A percentile compares a stretch with the other conserved stretches of the same genome.
Conservation (phyloP, 2,797 vertebrate genomes). For the Selene dorsalis region DNA sequence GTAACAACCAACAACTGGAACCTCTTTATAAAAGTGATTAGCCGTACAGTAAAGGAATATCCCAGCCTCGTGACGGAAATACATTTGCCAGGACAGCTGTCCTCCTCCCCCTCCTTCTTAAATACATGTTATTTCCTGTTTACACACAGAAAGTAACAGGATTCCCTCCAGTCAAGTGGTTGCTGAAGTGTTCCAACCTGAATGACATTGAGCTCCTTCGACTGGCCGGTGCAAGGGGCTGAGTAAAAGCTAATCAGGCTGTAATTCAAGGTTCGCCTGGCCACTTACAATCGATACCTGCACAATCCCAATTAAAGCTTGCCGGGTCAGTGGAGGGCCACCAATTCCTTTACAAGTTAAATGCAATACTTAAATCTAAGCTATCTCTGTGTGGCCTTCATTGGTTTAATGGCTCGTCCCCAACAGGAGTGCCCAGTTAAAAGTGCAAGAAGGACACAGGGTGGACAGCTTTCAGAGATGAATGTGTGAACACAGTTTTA, state of each 20-base stretch:
- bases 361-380: constrained; percentile 85
- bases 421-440: constrained; percentile 77
- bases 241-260: constrained; percentile 84
- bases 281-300: constrained; percentile 85
- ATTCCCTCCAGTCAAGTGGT: constrained; percentile 64
- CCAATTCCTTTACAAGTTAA: constrained; percentile 87
- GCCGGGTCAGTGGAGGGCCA: constrained; percentile 85
- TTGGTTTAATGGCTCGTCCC: constrained; percentile 82
- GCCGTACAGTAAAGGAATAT: constrained; percentile 3
- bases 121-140: constrained; percentile 62
- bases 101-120: constrained; percentile 34
- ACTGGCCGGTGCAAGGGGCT: constrained; percentile 67
- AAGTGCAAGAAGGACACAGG: constrained; percentile 68
- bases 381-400: constrained; percentile 83
- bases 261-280: constrained; percentile 83
- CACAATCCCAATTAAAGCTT: constrained; percentile 87
- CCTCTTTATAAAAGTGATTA: constrained; percentile 11
- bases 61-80: constrained; percentile 1
- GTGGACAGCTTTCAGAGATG: constrained; percentile 50
- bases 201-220: constrained; percentile 81
- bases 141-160: constrained; percentile 67
- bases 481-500: constrained; percentile 41
- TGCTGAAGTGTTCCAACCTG: constrained; percentile 65
- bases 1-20: no score
- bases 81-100: constrained; percentile 36